Percentiles rank a stretch among this genome's conserved stretches.
These are phyloP conservation scores for Aspidapion aeneum DNA, from an alignment of 2,888 invertebrate genomes.

Conservation along the genomic window DNA sequence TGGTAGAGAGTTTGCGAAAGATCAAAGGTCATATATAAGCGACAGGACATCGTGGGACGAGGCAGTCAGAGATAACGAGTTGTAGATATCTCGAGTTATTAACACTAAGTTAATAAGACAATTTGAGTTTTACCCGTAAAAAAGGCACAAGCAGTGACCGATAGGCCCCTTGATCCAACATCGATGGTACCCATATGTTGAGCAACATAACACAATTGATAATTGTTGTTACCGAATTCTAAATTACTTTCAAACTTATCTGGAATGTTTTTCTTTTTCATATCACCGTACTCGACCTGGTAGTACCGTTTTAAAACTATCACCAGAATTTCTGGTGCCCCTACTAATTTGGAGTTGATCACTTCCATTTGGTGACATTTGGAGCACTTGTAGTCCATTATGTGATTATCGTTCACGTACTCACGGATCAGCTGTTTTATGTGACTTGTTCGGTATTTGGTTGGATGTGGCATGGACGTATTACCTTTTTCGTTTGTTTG, in stretches of 20 bases:
- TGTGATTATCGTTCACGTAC: conserved; percentile 36
- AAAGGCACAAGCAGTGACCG: conserved; percentile 25
- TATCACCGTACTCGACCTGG: conserved; percentile 23
- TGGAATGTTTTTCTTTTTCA: conserved; percentile 19
- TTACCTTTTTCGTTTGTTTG: conserved; percentile 39
- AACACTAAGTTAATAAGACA: too few species aligned
- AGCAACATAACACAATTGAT: conserved; percentile 81
- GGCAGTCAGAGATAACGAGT: too few species aligned
- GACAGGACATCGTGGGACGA: too few species aligned
- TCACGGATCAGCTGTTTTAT: conserved; percentile 34
- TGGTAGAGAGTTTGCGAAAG: too few species aligned
- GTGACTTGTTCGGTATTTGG: conserved; percentile 25
- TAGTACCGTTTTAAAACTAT: conserved; percentile 41
- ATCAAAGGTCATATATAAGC: too few species aligned
- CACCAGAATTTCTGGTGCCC: conserved; percentile 39
- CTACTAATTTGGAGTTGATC: conserved; percentile 36
- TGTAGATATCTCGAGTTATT: too few species aligned
- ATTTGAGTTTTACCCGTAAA: too few species aligned
- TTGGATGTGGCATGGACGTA: conserved; percentile 34
- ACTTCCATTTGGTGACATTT: conserved; percentile 35
- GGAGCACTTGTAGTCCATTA: conserved; percentile 37
- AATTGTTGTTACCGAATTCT: conserved; percentile 52
- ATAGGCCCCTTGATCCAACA: conserved; percentile 58
- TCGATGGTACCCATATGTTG: conserved; percentile 91
- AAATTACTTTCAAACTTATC: conserved; percentile 25